Evolutionary conservation across 2,113 vertebrate genomes (phyloP).

Genomic region (Otolemur garnettii): DNA sequence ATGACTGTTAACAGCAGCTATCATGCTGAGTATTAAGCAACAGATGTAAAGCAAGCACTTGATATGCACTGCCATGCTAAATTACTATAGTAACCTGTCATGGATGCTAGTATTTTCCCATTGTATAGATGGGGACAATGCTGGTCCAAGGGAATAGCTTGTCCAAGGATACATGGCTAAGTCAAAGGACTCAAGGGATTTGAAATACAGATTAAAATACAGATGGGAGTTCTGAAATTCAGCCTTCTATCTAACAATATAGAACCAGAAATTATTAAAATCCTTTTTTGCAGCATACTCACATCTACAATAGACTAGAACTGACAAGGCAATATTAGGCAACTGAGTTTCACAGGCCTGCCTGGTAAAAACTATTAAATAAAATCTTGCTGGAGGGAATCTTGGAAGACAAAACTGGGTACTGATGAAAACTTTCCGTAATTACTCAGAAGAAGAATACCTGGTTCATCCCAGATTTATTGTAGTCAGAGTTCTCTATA

Average conservation of each 20-base stretch:
- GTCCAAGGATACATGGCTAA: background rate
- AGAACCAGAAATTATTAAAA: slow-evolving; percentile 6
- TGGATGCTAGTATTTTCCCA: background rate
- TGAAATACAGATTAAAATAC: slow-evolving; percentile 45
- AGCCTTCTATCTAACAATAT: background rate
- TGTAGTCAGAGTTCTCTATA: background rate
- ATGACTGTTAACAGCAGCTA: background rate
- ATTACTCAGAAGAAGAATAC: slow-evolving; percentile 16
- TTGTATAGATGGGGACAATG: background rate
- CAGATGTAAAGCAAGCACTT: background rate
- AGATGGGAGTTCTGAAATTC: slow-evolving; percentile 35
- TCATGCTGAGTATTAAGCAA: background rate
- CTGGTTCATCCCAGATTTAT: background rate
- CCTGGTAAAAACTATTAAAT: background rate
- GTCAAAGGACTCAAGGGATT: background rate
- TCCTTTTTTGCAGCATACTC: background rate
- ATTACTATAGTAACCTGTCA: background rate
- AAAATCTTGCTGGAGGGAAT: background rate
- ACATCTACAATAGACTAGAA: background rate
- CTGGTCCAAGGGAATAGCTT: background rate
- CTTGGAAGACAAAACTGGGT: background rate
- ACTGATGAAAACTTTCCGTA: background rate
- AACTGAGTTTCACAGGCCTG: slow-evolving; percentile 23
- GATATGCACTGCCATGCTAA: background rate
- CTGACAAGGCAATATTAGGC: background rate